These are phyloP conservation scores for Psettodes erumei DNA, from an alignment of 2,113 vertebrate species.

Conservation along the genomic window DNA sequence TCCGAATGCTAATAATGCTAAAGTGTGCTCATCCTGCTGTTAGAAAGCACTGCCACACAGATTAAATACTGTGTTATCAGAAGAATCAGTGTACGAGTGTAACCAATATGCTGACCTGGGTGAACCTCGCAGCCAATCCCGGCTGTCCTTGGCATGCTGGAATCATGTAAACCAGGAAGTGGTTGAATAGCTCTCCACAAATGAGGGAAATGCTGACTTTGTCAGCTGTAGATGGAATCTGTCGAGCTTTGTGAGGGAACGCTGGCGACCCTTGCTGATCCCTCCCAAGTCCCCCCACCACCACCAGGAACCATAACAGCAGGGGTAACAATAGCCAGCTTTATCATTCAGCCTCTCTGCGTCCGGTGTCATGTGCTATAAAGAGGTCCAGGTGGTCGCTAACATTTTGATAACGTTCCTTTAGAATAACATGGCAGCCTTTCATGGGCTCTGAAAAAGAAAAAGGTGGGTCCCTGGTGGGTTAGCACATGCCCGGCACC, in stretches of 20 bases:
- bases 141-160: slow-evolving; percentile 54
- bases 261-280: slow-evolving; percentile 24
- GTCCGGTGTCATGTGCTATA: slow-evolving; percentile 52
- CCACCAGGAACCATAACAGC: slow-evolving; percentile 38
- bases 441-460: not conserved
- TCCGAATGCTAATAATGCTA: slow-evolving; percentile 15
- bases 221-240: slow-evolving; percentile 65
- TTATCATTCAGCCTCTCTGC: slow-evolving; percentile 52
- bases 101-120: slow-evolving; percentile 38
- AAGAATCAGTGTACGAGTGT: slow-evolving; percentile 22
- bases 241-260: slow-evolving; percentile 58
- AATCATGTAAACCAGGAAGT: slow-evolving; percentile 73
- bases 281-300: slow-evolving; percentile 32
- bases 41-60: not conserved
- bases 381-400: slow-evolving; percentile 47
- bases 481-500: not conserved
- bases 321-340: slow-evolving; percentile 53
- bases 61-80: slow-evolving; percentile 12
- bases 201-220: slow-evolving; percentile 74
- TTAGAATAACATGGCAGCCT: slow-evolving; percentile 2
- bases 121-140: slow-evolving; percentile 42
- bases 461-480: not conserved
- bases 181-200: slow-evolving; percentile 71
- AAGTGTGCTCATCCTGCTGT: slow-evolving; percentile 1
- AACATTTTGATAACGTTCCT: slow-evolving; percentile 14